Evolutionary conservation across 2,113 vertebrate species (phyloP).

Genomic region (Spheniscus mendiculus): DNA sequence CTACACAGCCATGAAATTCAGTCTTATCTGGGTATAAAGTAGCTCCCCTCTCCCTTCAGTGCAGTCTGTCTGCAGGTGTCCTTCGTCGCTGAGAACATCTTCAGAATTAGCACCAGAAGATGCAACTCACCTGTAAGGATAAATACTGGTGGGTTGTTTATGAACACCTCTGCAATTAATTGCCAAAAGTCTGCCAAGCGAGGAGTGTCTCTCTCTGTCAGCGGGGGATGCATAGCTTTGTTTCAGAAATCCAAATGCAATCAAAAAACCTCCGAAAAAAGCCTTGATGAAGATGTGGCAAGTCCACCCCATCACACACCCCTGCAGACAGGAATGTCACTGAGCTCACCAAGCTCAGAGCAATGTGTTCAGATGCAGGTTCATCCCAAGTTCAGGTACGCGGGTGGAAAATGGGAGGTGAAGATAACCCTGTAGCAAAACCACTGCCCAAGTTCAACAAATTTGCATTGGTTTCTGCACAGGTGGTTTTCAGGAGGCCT

Average conservation of each 20-base stretch:
- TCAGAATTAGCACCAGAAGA: neutral
- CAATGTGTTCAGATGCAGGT: neutral
- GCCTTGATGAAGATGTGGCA: neutral
- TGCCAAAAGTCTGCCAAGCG: accelerated
- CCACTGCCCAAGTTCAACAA: neutral
- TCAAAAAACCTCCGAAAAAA: neutral
- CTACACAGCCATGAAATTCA: neutral
- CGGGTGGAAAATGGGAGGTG: neutral
- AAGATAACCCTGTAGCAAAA: neutral
- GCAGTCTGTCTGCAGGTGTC: neutral
- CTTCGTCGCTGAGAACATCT: neutral
- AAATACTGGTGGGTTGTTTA: neutral
- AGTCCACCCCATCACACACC: neutral
- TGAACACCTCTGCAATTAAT: neutral
- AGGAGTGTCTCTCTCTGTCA: neutral
- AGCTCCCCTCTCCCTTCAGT: neutral
- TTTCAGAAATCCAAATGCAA: neutral
- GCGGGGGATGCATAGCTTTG: neutral
- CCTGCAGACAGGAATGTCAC: accelerated
- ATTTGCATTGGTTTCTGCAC: neutral
- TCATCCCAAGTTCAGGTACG: accelerated
- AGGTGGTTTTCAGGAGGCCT: neutral
- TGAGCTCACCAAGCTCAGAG: neutral
- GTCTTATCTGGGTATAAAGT: neutral
- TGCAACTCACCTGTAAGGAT: neutral